Evolutionary conservation across 2,888 invertebrate species (phyloP), one percentile per base, ranked within the genome.

Genomic region (Saturnia japonica): DNA sequence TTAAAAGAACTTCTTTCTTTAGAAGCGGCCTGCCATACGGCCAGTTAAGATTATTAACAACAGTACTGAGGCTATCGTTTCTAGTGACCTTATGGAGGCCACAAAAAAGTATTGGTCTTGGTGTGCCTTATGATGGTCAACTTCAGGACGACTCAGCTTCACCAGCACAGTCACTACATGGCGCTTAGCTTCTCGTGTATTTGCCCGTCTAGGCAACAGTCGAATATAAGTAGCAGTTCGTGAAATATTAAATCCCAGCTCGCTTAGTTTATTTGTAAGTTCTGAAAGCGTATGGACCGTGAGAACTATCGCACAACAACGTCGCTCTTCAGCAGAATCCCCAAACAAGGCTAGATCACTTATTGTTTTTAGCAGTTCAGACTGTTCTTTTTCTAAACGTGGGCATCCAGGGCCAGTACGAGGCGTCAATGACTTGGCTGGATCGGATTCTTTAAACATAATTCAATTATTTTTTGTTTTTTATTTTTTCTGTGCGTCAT

Each of bases 351-450:
- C 77, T 71, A 76, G 75, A 76, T 77, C 75, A 71, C 73, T 72
- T 71, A 79, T 79, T 74, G 74, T 76, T 77, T 78, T 74, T 70
- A 76, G 74, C 72, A 76, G 74, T 73, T 19, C 71, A 69, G 78
- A 74, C 73, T 74, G 76, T 75, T 77, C 60, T 72, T 73, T 75
- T 77, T 77, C 78, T 74, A 77, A 74, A 68, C 72, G 74, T 74
- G 79, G 76, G 73, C 68, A 77, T 77, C 78, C 77, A 68, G 74
- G 75, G 76, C 76, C 76, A 78, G 76, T 76, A 74, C 76, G 76
- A 75, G 76, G 75, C 74, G 76, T 76, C 75, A 78, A 76, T 74
- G 64, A 76, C 71, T 77, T 76, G 74, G 51, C 75, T 73, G 77
- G 75, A 74, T 78, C 77, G 67, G 77, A 77, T 75, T 76, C 74